Evolutionary conservation across 2,113 vertebrate genomes (phyloP), one percentile per base, ranked within the genome.

Genomic region (Drymodes brunneopygia): DNA sequence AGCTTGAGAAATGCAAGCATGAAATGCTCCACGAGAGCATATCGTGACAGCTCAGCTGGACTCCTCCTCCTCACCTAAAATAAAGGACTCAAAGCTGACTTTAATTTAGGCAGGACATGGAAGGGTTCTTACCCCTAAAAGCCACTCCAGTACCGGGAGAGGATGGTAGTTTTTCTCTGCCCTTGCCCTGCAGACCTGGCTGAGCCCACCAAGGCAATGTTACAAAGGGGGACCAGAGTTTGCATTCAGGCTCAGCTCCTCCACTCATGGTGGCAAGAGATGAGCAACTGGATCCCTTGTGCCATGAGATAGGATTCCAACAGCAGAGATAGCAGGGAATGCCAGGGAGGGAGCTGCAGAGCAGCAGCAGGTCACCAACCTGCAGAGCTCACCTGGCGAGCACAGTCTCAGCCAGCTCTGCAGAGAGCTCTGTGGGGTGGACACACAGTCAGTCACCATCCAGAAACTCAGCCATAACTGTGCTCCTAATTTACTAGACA

Each of bases 161-260:
- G 4, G 22, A 67, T 0, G 0, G 38, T 0, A 2, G 20, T 20
- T 90, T 45, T 67, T 62, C 62, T 58, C 57, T 53, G 62, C 42
- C 57, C n/a, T 58, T 54, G 44, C 22, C 45, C 65, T 25, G 62
- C 90, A 94, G 45, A 74, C 33, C n/a, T 15, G 0, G 12, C 69
- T 44, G 36, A 84, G 53, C 53, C 25, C 88, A 42, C 16, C 33
- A 47, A 69, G 50, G 27, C 0, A 4, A 4, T 81, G 79, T 81
- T 51, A 47, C 0, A 0, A 35, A 71, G 7, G 1, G 12, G 15
- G 6, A 51, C 7, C 0, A 0, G 45, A 77, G 36, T 2, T 31
- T 58, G 36, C 10, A 29, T 56, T 38, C 8, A 3, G 64, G 53
- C 50, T 90, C 6, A 1, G 36, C 54, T 56, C 24, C 45, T 24